These are phyloP conservation scores for Phocides pigmalion DNA, from an alignment of 1,140 invertebrate species.

Conservation along the genomic window DNA sequence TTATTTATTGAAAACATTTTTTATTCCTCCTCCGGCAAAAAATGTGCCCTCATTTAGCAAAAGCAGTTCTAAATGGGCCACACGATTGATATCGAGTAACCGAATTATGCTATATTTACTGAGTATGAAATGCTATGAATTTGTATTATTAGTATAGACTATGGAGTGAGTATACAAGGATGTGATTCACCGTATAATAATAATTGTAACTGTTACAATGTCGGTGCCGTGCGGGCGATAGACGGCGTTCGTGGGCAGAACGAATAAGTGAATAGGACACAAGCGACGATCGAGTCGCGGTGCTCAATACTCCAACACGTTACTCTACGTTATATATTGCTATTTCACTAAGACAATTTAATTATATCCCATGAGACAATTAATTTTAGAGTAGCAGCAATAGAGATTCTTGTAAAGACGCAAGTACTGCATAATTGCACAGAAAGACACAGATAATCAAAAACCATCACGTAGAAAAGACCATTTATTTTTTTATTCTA, in stretches of 20 bases:
- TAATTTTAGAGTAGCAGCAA: too few species aligned
- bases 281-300: background rate
- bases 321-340: too few species aligned
- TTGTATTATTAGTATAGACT: background rate
- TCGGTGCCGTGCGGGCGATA: background rate
- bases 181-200: too few species aligned
- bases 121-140: background rate
- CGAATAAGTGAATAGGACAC: too few species aligned
- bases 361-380: too few species aligned
- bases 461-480: too few species aligned
- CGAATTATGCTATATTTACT: background rate
- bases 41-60: slow-evolving; percentile 15
- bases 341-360: too few species aligned
- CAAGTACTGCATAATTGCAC: too few species aligned
- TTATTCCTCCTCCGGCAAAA: slow-evolving; percentile 16
- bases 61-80: slow-evolving; percentile 14
- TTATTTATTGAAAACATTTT: slow-evolving; percentile 30
- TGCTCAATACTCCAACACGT: too few species aligned
- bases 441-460: too few species aligned
- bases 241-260: background rate
- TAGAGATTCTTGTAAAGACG: too few species aligned
- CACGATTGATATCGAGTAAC: slow-evolving; percentile 8
- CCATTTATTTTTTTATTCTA: too few species aligned
- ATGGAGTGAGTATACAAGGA: background rate
- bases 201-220: background rate